Percentiles rank a stretch among this genome's conserved stretches.
These are phyloP conservation scores for Stictonetta naevosa DNA, from an alignment of 2,113 vertebrate genomes.

Conservation along the genomic window DNA sequence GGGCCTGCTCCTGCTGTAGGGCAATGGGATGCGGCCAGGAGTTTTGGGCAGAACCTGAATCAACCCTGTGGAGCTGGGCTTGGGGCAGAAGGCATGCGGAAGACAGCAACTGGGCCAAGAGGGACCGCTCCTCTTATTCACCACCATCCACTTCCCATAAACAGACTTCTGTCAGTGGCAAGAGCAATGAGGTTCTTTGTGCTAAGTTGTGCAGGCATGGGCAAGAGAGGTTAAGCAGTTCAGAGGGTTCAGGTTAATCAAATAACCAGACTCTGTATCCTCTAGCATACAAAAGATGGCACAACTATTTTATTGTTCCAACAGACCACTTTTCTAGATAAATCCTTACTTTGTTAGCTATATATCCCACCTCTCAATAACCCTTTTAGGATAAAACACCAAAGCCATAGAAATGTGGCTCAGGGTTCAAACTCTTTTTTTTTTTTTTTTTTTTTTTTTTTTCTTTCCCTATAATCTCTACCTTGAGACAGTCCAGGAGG, in stretches of 20 bases:
- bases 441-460: neutral
- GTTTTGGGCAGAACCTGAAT: neutral
- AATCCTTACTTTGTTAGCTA: neutral
- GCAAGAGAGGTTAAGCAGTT: neutral
- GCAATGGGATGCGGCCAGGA: neutral
- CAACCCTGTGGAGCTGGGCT: neutral
- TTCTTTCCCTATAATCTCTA: neutral
- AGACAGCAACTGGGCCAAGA: neutral
- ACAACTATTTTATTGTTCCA: neutral
- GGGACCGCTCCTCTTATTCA: neutral
- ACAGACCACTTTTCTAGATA: neutral
- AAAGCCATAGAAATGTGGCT: neutral
- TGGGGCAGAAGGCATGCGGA: neutral
- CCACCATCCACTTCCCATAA: no score
- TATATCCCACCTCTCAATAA: neutral
- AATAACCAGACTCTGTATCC: neutral
- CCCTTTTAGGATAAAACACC: neutral
- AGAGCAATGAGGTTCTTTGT: neutral
- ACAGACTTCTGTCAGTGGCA: neutral
- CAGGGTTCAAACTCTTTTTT: neutral
- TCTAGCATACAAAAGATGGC: neutral
- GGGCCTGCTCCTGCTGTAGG: neutral
- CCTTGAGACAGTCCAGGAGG: neutral
- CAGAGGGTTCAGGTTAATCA: neutral
- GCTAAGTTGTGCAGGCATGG: neutral